Base-by-base conservation (phyloP, 1,140 invertebrate species). In the Drosophila bifasciata region DNA sequence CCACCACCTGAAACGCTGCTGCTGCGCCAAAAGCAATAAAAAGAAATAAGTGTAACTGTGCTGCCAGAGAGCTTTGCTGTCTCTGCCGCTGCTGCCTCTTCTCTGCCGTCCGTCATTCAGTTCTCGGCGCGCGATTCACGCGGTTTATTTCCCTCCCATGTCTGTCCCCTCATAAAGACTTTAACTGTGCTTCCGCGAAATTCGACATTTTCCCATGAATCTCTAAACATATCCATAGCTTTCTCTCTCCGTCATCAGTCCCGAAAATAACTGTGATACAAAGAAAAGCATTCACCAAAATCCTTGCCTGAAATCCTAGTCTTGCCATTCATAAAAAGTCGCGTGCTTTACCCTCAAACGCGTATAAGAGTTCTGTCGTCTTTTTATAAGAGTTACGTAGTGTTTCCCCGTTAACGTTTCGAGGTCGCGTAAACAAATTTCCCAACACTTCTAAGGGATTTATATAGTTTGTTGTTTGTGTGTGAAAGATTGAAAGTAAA, bases 111-210 rank as follows among this genome's bases (percentile, higher is more conserved):
- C 41, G 19, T 21, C 59, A 43, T 61, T 84, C 79, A 85, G 71
- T 84, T 84, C 66, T 84, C 49, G 76, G 80, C 72, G 71, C 69
- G 79, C 80, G 71, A 60, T 84, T 67, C 66, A 80, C 72, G 56
- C 72, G 80, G 79, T 84, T 67, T 71, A 66, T 50, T 66, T 73
- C 71, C 55, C 57, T 67, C 48, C 48, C 28, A 48, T 25, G 56
- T 57, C 60, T 76, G 32, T 63, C 51, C 48, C 16, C 52, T 50
- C 56, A 21, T 61, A 57, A 72, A 53, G 61, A 45, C 40, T 72
- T 68, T 63, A 17, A 68, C 44, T 48, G 76, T 85, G 80, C 80
- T 84, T 83, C 79, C 71, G 66, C 76, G 71, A 62, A 63, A 59
- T 57, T 71, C 59, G 41, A 66, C 58, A 56, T 62, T 55, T 64